Percentiles rank a stretch among this genome's conserved stretches.
Conservation (phyloP, 2,797 vertebrate genomes). For the Acanthis flammea region DNA sequence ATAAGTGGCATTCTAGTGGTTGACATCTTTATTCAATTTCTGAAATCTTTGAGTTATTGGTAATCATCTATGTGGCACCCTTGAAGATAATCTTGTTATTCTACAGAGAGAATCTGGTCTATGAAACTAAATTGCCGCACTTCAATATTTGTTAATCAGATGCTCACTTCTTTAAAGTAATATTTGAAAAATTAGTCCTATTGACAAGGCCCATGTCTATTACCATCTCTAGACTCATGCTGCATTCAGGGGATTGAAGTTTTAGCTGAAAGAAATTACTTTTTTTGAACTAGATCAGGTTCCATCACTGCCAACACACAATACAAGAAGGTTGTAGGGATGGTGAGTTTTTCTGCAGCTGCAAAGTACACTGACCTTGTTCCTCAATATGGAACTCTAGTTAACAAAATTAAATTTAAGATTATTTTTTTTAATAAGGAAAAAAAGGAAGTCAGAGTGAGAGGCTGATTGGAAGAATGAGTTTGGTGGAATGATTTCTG, state of each 20-base stretch:
- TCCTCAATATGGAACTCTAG: background rate
- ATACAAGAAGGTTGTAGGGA: background rate
- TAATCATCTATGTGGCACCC: background rate
- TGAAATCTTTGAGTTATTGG: background rate
- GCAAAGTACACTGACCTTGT: background rate
- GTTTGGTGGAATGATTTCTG: background rate
- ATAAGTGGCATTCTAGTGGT: background rate
- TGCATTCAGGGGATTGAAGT: background rate
- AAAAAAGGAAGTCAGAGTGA: background rate
- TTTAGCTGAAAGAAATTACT: background rate
- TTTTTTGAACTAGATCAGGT: background rate
- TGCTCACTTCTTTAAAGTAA: background rate
- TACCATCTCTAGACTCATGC: background rate
- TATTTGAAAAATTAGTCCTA: background rate
- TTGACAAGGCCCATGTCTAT: background rate
- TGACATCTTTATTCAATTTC: background rate
- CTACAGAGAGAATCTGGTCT: background rate
- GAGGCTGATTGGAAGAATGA: background rate
- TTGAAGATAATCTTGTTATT: background rate
- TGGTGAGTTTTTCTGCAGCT: background rate
- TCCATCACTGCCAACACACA: background rate
- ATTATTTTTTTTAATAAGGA: background rate
- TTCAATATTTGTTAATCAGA: background rate
- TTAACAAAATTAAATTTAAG: background rate
- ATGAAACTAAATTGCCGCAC: background rate